Evolutionary conservation across 2,113 vertebrate species (phyloP), one percentile per base, ranked within the genome.

Genomic region (Excalfactoria chinensis): DNA sequence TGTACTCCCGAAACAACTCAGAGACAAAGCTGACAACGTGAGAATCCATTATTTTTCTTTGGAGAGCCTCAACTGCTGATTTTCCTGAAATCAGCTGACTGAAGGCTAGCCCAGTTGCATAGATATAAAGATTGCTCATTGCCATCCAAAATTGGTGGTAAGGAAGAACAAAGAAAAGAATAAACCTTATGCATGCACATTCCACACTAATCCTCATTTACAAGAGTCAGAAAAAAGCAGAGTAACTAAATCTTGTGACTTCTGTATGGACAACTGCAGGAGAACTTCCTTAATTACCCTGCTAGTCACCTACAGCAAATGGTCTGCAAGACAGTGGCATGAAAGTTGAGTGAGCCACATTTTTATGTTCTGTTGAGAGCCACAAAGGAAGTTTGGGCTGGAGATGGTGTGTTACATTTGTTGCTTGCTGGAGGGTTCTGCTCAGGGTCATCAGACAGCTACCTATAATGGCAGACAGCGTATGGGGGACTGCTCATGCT

Each of bases 111-210:
- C 15, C 20, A n/a, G n/a, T 25, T 69, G n/a, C 23, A 66, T 32
- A 32, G 56, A 25, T 46, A 56, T 11, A 62, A 53, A 64, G 46
- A 67, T 7, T 59, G 40, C 43, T 48, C 2, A 3, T n/a, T 48
- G 48, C 43, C 37, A 59, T 44, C n/a, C 63, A 48, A 77, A 84
- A 86, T 74, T 63, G 9, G 18, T 59, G 21, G 23, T 25, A 43
- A 34, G 22, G 43, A 70, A 72, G 16, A 17, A 49, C 58, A 81
- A 51, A 6, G 17, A 17, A 53, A 28, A 41, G 46, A 48, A n/a
- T 34, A 44, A 49, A 2, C n/a, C 13, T 68, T 55, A 14, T 18
- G 34, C 10, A 56, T 0, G 0, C 15, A 18, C 2, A 12, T 6
- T 66, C n/a, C 30, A 79, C 41, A 26, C 17, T 87, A 60, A 56